Conservation (phyloP, 2,113 vertebrate species). For the Takifugu bimaculatus region DNA sequence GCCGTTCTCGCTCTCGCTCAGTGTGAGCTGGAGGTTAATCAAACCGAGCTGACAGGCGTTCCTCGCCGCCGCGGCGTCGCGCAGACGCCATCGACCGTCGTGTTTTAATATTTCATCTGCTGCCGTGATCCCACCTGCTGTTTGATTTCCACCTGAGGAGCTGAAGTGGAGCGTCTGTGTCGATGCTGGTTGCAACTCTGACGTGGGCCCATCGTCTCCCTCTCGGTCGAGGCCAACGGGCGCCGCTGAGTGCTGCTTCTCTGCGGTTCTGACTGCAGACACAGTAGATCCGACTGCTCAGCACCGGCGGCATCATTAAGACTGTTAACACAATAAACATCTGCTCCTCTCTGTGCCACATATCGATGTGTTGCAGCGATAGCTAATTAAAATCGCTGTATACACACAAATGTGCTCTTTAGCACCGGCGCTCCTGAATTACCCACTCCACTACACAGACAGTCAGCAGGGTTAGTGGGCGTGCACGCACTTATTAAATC, state of each 20-base stretch:
- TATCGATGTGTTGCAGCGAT: slow-evolving; percentile 58
- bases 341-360: slow-evolving; percentile 55
- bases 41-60: not conserved
- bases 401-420: slow-evolving; percentile 25
- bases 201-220: not conserved
- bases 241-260: slow-evolving; percentile 5
- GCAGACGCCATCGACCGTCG: not conserved
- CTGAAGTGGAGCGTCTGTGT: not conserved
- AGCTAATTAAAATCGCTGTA: slow-evolving; percentile 63
- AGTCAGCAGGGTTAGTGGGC: slow-evolving; percentile 12
- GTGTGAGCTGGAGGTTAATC: not conserved
- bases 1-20: not conserved
- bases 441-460: slow-evolving; percentile 20
- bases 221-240: slow-evolving; percentile 8
- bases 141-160: not conserved
- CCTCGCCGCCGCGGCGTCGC: not conserved
- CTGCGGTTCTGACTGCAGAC: slow-evolving; percentile 27
- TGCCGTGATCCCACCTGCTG: not conserved
- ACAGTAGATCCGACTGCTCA: slow-evolving; percentile 32
- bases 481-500: slow-evolving; percentile 39
- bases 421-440: slow-evolving; percentile 31
- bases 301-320: slow-evolving; percentile 44
- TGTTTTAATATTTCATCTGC: not conserved
- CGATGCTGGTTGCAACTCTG: not conserved
- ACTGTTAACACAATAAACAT: slow-evolving; percentile 65